Base-by-base conservation (phyloP, 2,797 vertebrate species). In the Anniella stebbinsi region DNA sequence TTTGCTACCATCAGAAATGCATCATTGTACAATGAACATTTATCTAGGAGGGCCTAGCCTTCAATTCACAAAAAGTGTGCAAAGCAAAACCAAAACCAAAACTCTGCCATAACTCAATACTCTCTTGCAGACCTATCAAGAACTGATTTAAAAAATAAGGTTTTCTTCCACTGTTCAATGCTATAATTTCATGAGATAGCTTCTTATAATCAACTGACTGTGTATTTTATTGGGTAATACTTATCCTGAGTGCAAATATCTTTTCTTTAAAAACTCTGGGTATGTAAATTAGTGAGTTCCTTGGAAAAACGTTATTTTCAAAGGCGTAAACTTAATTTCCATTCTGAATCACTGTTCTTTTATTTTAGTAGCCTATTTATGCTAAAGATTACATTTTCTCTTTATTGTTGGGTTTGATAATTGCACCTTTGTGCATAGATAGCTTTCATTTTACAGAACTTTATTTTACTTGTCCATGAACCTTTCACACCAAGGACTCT, bases 371-470 rank as follows among this genome's bases (percentile, higher is more conserved):
- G 57, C 0, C 18, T 1, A 0, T 63, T 89, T 78, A 72, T 60
- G 41, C 28, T 30, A 90, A 86, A 88, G 69, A 4, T 5, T 54
- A 41, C 13, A 45, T 76, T 75, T 67, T 36, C 60, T 51, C 51
- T 48, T 38, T 63, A 73, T n/a, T 66, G 67, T 11, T 80, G 84
- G 66, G 60, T 28, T 70, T 89, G n/a, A 84, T 85, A 70, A 92
- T 77, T 93, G n/a, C 33, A 45, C 2, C 91, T 94, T 94, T 94
- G 92, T 92, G 91, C 91, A 96, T 87, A 94, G 92, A 94, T 91
- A 87, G 36, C 9, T 89, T 75, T 38, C 18, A 70, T 70, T 87
- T 73, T 45, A 48, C 80, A 38, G 57, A 11, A 41, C 33, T 80
- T 54, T 70, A 75, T 92, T 12, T 69, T 51, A 25, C 78, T 81